phyloP scores from a whole-genome alignment of 1,140 invertebrate species.

The Coboldia fuscipes region DNA sequence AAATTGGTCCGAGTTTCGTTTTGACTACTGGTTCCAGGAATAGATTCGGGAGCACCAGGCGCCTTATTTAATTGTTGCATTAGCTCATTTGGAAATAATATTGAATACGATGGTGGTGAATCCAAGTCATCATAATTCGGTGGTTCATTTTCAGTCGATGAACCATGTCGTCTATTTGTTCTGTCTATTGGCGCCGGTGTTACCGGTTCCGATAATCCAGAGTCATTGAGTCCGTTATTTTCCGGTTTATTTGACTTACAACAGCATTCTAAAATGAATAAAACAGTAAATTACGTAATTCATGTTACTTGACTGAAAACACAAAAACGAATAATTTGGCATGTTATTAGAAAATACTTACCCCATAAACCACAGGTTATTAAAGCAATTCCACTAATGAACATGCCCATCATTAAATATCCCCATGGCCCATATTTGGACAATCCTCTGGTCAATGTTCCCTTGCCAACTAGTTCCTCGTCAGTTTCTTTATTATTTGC shows the following conservation, averaged over 20 bases:
- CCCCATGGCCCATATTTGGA: constrained; percentile 40
- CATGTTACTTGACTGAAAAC: background rate
- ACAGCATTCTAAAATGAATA: constrained; percentile 16
- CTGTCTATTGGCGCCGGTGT: background rate
- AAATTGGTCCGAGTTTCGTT: too few species aligned
- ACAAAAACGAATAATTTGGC: background rate
- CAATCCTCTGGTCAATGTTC: constrained; percentile 21
- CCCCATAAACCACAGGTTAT: constrained; percentile 39
- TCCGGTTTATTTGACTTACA: constrained; percentile 14
- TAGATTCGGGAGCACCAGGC: too few species aligned
- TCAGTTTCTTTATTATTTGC: background rate
- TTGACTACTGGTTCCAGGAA: too few species aligned
- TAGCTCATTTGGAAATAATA: constrained; percentile 20
- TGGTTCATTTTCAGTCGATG: constrained; percentile 6
- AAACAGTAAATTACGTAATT: background rate
- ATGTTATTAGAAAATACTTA: constrained; percentile 11
- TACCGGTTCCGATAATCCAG: background rate
- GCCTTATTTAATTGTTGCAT: too few species aligned
- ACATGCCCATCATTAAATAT: constrained; percentile 37
- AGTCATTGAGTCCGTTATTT: constrained; percentile 10
- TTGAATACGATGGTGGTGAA: constrained; percentile 19
- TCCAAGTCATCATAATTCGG: constrained; percentile 21
- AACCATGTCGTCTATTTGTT: background rate
- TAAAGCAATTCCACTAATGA: constrained; percentile 35
- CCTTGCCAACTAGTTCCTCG: constrained; percentile 4